phyloP scores from a whole-genome alignment of 2,113 vertebrate genomes.

The Callocephalon fimbriatum region DNA sequence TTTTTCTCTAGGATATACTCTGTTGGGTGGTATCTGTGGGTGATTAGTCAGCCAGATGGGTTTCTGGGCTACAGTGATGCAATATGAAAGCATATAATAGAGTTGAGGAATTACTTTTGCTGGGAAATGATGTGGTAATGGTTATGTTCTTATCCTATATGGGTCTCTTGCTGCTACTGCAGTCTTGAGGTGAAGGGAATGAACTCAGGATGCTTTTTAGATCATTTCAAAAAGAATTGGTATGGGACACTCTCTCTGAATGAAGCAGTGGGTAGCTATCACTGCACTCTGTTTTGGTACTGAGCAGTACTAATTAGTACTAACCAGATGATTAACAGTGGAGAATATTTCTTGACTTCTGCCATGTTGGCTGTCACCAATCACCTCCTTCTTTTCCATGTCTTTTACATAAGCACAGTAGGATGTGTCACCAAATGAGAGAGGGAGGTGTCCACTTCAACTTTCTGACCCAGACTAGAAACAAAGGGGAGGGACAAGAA shows the following conservation, averaged over 20 bases:
- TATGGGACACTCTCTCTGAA: not conserved
- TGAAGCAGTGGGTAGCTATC: not conserved
- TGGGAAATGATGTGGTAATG: not conserved
- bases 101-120: not conserved
- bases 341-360: not conserved
- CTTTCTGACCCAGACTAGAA: not conserved
- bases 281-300: not conserved
- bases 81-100: not conserved
- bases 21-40: not conserved
- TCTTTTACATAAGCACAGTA: not conserved
- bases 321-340: not conserved
- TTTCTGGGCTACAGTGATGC: not conserved
- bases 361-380: no score
- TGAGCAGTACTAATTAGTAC: not conserved
- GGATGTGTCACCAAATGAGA: not conserved
- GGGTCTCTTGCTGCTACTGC: not conserved
- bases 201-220: not conserved
- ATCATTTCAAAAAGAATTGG: not conserved
- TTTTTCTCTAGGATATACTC: not conserved
- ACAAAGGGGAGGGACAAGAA: not conserved
- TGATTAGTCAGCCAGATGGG: not conserved
- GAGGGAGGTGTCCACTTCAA: not conserved
- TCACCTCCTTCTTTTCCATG: no score
- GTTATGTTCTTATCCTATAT: not conserved
- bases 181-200: not conserved